Base-by-base conservation (phyloP, 2,113 vertebrate genomes). In the Balaeniceps rex region DNA sequence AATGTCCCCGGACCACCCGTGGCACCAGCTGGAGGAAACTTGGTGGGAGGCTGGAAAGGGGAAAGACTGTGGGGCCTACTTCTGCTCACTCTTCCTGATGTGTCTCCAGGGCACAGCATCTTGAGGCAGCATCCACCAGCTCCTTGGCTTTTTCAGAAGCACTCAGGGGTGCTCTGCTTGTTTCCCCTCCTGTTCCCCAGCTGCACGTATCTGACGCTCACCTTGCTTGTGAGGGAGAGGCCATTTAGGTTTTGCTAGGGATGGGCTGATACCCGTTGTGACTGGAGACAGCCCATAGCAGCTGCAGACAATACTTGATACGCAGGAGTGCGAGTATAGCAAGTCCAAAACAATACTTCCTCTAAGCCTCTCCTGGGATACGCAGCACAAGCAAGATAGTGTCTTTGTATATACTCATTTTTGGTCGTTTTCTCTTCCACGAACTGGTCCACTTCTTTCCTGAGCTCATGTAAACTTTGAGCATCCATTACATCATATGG, bases 251-350 rank as follows among this genome's bases (percentile, higher is more conserved):
- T 40, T 14, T 51, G 17, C 46, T 31, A 33, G 58, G 36, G 28
- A 33, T 9, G 19, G 63, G 47, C 38, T 40, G 38, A 19, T 16
- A 31, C 25, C n/a, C 1, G 0, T 9, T 79, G n/a, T 0, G 0
- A 22, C 65, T 8, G 10, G 6, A 34, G 57, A 65, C 44, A 76
- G 28, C 24, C 60, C 68, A 7, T 0, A 0, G 54, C 66, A 80
- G 68, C 58, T 17, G 26, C 52, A 28, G 36, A 11, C 17, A 31
- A 9, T 4, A 9, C 40, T 0, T 7, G 31, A 25, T 6, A n/a
- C 3, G 4, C 47, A 65, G 19, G 10, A 60, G 29, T 0, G 5
- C 0, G 2, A 84, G 65, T 2, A 36, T 55, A 52, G 19, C 11
- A 4, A 71, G 63, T 4, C n/a, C 84, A 38, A 21, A 36, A 8